These are phyloP conservation scores for Vulpes lagopus DNA, from an alignment of 2,113 vertebrate genomes.

Conservation along the genomic window DNA sequence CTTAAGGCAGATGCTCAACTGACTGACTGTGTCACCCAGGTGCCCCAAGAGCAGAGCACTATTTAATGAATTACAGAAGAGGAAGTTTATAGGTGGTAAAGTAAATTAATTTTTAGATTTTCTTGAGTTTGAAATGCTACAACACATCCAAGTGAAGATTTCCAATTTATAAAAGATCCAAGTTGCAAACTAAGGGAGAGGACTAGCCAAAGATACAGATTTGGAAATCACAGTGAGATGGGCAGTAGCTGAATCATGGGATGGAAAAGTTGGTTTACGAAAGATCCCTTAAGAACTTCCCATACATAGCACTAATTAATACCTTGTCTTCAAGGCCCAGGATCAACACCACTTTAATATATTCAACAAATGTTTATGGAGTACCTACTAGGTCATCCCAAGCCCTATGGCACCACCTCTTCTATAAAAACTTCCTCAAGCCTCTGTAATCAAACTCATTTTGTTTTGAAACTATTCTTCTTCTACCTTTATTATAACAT, in stretches of 20 bases:
- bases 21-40: neutral
- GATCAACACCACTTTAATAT: neutral
- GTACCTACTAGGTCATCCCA: neutral
- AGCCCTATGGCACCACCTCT: neutral
- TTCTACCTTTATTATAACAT: neutral
- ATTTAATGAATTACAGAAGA: neutral
- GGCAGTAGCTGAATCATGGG: neutral
- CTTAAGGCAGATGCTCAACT: neutral
- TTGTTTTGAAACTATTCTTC: neutral
- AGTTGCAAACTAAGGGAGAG: neutral
- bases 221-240: neutral
- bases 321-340: neutral
- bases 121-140: neutral
- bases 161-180: neutral
- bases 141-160: conserved; percentile 27
- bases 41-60: neutral
- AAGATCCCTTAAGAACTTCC: neutral
- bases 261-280: neutral
- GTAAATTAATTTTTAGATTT: neutral
- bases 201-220: neutral
- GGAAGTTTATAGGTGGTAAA: neutral
- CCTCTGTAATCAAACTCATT: neutral
- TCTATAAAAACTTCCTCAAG: neutral
- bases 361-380: neutral
- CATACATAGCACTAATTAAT: neutral